Conservation (phyloP, 2,888 invertebrate genomes). For the Macrophya alboannulata region DNA sequence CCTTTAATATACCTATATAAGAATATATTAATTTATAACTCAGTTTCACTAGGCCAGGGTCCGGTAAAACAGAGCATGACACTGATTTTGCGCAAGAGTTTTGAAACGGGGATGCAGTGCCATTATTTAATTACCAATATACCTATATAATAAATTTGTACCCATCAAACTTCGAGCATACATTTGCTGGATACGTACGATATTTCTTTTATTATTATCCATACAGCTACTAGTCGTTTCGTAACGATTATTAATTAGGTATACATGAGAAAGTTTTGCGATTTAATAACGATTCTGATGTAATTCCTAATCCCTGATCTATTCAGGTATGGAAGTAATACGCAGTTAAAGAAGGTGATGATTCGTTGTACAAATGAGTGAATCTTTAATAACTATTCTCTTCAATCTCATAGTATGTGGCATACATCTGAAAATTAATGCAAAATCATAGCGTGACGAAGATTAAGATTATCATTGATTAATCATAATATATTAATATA, state of each 20-base stretch:
- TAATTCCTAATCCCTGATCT: not conserved
- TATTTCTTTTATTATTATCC: not conserved
- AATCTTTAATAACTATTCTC: not conserved
- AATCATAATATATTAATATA: not conserved
- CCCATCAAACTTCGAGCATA: not conserved
- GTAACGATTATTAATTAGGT: not conserved
- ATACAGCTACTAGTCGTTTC: not conserved
- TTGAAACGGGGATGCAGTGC: constrained; percentile 40
- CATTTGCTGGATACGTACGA: not conserved
- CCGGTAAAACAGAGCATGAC: constrained; percentile 58
- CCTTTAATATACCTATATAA: not conserved
- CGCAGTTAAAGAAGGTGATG: not conserved
- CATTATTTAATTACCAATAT: constrained; percentile 50
- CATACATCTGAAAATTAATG: not conserved
- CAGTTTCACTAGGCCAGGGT: constrained; percentile 57
- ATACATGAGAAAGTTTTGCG: not conserved
- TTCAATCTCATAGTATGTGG: not conserved
- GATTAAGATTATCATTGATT: not conserved
- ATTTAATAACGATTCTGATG: not conserved
- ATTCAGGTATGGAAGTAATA: not conserved
- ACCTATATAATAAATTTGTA: not conserved
- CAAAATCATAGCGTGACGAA: constrained; percentile 8
- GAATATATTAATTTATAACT: not conserved
- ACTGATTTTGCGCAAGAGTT: constrained; percentile 52
- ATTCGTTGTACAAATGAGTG: not conserved